Evolutionary conservation across 2,113 vertebrate genomes (phyloP).

Genomic region (Hippocampus guttulatus): DNA sequence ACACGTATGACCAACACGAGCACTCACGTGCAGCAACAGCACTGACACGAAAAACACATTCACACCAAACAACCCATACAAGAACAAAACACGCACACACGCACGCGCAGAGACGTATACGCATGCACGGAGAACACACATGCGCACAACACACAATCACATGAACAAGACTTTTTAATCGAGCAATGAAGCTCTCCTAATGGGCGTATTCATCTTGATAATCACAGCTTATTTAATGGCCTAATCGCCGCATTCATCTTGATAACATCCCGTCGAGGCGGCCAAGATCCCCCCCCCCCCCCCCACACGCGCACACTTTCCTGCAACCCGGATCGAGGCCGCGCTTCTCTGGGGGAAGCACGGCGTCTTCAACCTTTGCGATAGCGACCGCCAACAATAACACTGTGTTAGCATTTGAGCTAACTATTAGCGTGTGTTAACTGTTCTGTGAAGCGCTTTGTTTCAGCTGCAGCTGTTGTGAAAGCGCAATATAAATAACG

Average conservation of each 20-base stretch:
- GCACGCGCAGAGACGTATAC: neutral
- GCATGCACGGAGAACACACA: neutral
- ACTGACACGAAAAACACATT: no score
- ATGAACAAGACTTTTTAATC: slow-evolving; percentile 4
- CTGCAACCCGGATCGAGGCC: neutral
- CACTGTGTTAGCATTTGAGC: neutral
- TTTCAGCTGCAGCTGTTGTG: no score
- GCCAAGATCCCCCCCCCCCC: slow-evolving; percentile 14
- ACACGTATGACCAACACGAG: no score
- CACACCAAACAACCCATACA: no score
- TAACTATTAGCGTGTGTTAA: neutral
- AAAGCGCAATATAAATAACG: no score
- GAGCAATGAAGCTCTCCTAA: slow-evolving; percentile 47
- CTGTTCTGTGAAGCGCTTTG: no score
- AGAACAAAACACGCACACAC: no score
- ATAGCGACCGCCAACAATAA: no score
- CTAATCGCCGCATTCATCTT: slow-evolving; percentile 67
- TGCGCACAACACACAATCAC: neutral
- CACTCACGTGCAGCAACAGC: no score
- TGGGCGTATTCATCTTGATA: slow-evolving; percentile 67
- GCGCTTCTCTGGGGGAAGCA: slow-evolving; percentile 5
- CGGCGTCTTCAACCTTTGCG: neutral
- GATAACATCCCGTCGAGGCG: slow-evolving; percentile 50
- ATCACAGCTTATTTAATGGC: slow-evolving; percentile 63
- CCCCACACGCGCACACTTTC: neutral